A percentile compares a stretch with the other conserved stretches of the same genome.
Conservation (phyloP, 2,888 invertebrate species). For the Andrena praecox region DNA sequence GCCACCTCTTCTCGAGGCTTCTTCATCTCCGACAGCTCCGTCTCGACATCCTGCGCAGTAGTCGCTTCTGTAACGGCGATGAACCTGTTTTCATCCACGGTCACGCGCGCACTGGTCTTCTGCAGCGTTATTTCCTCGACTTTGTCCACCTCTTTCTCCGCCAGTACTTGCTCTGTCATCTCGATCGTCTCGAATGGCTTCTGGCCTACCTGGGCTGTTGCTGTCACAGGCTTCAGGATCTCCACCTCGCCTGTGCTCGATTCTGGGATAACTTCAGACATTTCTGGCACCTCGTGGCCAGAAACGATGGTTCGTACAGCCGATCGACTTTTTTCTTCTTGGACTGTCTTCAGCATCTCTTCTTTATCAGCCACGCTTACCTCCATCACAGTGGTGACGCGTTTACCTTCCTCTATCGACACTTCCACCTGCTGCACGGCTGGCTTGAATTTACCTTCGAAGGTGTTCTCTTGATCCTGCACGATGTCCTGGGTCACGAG, state of each 20-base stretch:
- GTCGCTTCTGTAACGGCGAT: slow-evolving; percentile 74
- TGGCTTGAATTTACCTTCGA: slow-evolving; percentile 82
- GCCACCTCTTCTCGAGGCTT: slow-evolving; percentile 79
- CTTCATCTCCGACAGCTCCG: slow-evolving; percentile 61
- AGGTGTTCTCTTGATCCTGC: slow-evolving; percentile 80
- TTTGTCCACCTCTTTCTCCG: slow-evolving; percentile 85
- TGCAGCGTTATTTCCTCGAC: slow-evolving; percentile 76
- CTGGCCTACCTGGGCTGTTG: slow-evolving; percentile 82
- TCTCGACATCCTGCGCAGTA: slow-evolving; percentile 72
- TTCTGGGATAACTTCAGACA: slow-evolving; percentile 85
- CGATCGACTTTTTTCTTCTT: slow-evolving; percentile 72
- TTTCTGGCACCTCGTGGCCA: slow-evolving; percentile 85
- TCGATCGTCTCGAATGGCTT: slow-evolving; percentile 84
- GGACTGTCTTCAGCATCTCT: slow-evolving; percentile 79
- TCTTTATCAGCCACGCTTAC: slow-evolving; percentile 86
- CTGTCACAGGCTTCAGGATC: slow-evolving; percentile 77
- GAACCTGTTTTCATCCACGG: slow-evolving; percentile 83
- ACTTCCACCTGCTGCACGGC: slow-evolving; percentile 84
- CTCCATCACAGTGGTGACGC: slow-evolving; percentile 85
- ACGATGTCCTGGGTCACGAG: slow-evolving; percentile 78
- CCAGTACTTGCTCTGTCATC: slow-evolving; percentile 83
- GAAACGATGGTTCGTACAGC: slow-evolving; percentile 71
- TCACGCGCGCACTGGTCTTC: slow-evolving; percentile 82
- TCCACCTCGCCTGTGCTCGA: slow-evolving; percentile 82
- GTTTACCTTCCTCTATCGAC: slow-evolving; percentile 83